Evolutionary conservation across 2,888 invertebrate species (phyloP).

Genomic region (Pollenia labialis): DNA sequence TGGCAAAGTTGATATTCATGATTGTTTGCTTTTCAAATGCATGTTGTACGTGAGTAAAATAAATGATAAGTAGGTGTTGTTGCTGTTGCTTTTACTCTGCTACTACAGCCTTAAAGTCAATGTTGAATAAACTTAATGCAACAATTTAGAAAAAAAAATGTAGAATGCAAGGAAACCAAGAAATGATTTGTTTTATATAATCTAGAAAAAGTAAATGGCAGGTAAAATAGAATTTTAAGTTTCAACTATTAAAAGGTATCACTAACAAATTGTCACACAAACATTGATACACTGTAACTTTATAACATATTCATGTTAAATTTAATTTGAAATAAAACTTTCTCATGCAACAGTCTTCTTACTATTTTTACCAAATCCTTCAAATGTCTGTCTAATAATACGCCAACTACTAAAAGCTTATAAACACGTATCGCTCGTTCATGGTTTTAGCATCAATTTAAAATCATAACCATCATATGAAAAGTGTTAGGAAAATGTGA

Average conservation of each 20-base stretch:
- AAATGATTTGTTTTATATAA: slow-evolving; percentile 3
- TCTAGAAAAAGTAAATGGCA: not conserved
- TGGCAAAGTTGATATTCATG: slow-evolving; percentile 72
- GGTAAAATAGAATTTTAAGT: slow-evolving; percentile 42
- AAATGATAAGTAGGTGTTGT: slow-evolving; percentile 60
- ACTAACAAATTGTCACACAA: not conserved
- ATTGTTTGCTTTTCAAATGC: slow-evolving; percentile 73
- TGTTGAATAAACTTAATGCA: slow-evolving; percentile 1
- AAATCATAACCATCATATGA: slow-evolving; percentile 67
- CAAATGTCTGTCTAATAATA: slow-evolving; percentile 43
- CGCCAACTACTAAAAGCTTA: slow-evolving; percentile 40
- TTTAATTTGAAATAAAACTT: slow-evolving; percentile 6
- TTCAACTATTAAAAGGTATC: not conserved
- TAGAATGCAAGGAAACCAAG: not conserved
- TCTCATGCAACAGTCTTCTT: slow-evolving; percentile 47
- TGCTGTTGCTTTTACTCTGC: slow-evolving; percentile 28
- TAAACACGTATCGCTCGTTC: slow-evolving; percentile 48
- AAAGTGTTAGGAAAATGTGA: slow-evolving; percentile 62
- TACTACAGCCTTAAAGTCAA: slow-evolving; percentile 16
- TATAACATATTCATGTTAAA: slow-evolving; percentile 11
- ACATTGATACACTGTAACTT: not conserved
- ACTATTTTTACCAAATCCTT: slow-evolving; percentile 23
- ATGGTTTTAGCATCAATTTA: slow-evolving; percentile 55
- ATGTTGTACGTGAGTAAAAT: slow-evolving; percentile 72
- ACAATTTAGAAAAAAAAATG: not conserved